A percentile compares a stretch with the other conserved stretches of the same genome.
Evolutionary conservation across 2,888 invertebrate genomes (phyloP).

Genomic region (Cynaeus angustus): DNA sequence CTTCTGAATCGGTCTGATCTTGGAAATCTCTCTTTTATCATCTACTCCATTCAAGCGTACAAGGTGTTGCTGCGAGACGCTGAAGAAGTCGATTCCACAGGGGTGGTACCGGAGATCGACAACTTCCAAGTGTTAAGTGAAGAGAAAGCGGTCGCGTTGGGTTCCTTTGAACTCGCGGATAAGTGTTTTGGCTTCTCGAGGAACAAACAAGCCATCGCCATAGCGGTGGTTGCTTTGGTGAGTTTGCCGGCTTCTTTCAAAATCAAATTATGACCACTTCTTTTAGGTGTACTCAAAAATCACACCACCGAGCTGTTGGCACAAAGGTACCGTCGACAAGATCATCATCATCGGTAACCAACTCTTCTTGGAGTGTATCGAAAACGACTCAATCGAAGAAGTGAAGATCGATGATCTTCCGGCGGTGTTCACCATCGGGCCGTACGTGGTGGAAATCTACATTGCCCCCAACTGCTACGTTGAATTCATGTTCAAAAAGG

Average conservation of each 20-base stretch:
- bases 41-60: slow-evolving; percentile 60
- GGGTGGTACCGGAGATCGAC: slow-evolving; percentile 73
- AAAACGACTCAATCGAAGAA: slow-evolving; percentile 72
- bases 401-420: slow-evolving; percentile 75
- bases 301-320: slow-evolving; percentile 78
- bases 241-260: slow-evolving; percentile 22
- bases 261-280: slow-evolving; percentile 2
- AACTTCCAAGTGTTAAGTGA: slow-evolving; percentile 75
- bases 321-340: slow-evolving; percentile 75
- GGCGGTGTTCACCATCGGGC: slow-evolving; percentile 75
- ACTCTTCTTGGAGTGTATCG: slow-evolving; percentile 73
- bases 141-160: slow-evolving; percentile 75
- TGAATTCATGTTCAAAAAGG: slow-evolving; percentile 71
- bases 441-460: slow-evolving; percentile 75
- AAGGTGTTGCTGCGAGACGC: slow-evolving; percentile 56
- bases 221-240: slow-evolving; percentile 75
- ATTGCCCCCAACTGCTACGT: slow-evolving; percentile 75
- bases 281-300: slow-evolving; percentile 76
- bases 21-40: slow-evolving; percentile 61
- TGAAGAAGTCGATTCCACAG: slow-evolving; percentile 72
- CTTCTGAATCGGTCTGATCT: slow-evolving; percentile 66
- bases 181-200: slow-evolving; percentile 76
- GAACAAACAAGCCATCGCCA: slow-evolving; percentile 77
- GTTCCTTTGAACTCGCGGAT: slow-evolving; percentile 76
- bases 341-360: slow-evolving; percentile 76